Percentiles rank a stretch among this genome's conserved stretches.
These are phyloP conservation scores for Euspilapteryx auroguttella DNA, from an alignment of 2,888 invertebrate species.

Conservation along the genomic window DNA sequence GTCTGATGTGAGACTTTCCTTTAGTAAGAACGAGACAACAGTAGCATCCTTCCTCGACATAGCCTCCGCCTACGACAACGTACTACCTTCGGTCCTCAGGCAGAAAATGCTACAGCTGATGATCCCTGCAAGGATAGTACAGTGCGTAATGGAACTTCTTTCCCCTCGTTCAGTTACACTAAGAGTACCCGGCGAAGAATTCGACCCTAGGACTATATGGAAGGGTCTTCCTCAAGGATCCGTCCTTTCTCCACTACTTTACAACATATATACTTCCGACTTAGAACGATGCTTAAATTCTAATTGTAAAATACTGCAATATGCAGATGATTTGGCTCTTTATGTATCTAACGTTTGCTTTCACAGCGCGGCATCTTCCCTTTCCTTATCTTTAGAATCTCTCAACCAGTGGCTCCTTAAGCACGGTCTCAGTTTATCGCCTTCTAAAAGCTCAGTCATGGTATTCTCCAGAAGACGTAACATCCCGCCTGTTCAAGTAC, in stretches of 20 bases:
- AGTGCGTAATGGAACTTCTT: conserved; percentile 9
- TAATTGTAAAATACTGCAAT: conserved; percentile 10
- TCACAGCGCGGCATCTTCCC: not conserved
- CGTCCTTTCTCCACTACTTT: conserved; percentile 10
- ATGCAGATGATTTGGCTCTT: too few relatives aligned
- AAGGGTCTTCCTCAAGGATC: conserved; percentile 13
- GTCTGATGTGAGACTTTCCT: conserved; percentile 10
- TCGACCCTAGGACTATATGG: conserved; percentile 6
- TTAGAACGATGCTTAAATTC: conserved; percentile 5
- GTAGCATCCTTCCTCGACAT: conserved; percentile 13
- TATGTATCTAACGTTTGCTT: conserved; percentile 4
- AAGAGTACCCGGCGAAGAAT: not conserved
- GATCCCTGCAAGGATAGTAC: conserved; percentile 9
- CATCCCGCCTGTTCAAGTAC: conserved; percentile 4
- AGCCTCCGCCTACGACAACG: too few relatives aligned
- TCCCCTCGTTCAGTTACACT: conserved; percentile 5
- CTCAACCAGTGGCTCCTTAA: conserved; percentile 2
- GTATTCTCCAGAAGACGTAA: conserved; percentile 7
- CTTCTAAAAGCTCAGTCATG: conserved; percentile 7
- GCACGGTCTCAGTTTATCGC: conserved; percentile 8
- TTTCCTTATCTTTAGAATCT: conserved; percentile 4
- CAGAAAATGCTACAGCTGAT: too few relatives aligned
- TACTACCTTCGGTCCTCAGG: too few relatives aligned
- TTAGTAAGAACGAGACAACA: conserved; percentile 7
- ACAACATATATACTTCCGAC: conserved; percentile 10